A percentile compares a stretch with the other conserved stretches of the same genome.
These are phyloP conservation scores for Erebia palarica DNA, from an alignment of 2,888 invertebrate genomes.

Conservation along the genomic window DNA sequence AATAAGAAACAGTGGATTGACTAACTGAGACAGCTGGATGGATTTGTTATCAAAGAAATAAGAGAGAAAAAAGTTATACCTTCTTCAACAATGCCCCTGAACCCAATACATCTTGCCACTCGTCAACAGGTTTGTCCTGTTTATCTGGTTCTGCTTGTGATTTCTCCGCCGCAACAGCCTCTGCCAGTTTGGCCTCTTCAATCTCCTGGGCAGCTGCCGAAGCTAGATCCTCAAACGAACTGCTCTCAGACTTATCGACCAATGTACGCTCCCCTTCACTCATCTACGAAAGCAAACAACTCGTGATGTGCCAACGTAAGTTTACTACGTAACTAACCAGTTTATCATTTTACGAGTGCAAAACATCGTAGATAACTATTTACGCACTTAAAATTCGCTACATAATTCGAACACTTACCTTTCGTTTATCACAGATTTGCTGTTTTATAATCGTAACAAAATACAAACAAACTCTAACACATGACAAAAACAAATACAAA, in stretches of 20 bases:
- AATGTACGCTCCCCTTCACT: slow-evolving; percentile 70
- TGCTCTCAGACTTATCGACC: slow-evolving; percentile 84
- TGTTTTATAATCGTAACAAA: slow-evolving; percentile 28
- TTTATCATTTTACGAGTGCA: slow-evolving; percentile 30
- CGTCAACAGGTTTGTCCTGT: slow-evolving; percentile 58
- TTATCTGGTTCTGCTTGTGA: slow-evolving; percentile 54
- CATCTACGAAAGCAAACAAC: slow-evolving; percentile 70
- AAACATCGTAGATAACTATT: slow-evolving; percentile 16
- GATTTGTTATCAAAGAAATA: background rate
- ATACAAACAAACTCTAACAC: slow-evolving; percentile 39
- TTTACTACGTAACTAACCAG: slow-evolving; percentile 41
- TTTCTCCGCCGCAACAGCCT: slow-evolving; percentile 63
- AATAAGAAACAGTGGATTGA: too few relatives aligned
- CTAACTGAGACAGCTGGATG: too few relatives aligned
- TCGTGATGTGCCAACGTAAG: slow-evolving; percentile 48
- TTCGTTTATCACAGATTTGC: slow-evolving; percentile 37
- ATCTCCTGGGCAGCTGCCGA: slow-evolving; percentile 82
- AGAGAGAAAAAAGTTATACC: slow-evolving; percentile 49
- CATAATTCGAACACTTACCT: slow-evolving; percentile 41
- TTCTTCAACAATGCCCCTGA: slow-evolving; percentile 87
- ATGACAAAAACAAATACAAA: slow-evolving; percentile 35
- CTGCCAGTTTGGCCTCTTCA: slow-evolving; percentile 73
- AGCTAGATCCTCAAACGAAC: slow-evolving; percentile 85
- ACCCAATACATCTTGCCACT: slow-evolving; percentile 90
- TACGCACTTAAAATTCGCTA: slow-evolving; percentile 29